Evolutionary conservation across 2,888 invertebrate species (phyloP), one percentile per base, ranked within the genome.

Genomic region (Siphonodentalium dalli): DNA sequence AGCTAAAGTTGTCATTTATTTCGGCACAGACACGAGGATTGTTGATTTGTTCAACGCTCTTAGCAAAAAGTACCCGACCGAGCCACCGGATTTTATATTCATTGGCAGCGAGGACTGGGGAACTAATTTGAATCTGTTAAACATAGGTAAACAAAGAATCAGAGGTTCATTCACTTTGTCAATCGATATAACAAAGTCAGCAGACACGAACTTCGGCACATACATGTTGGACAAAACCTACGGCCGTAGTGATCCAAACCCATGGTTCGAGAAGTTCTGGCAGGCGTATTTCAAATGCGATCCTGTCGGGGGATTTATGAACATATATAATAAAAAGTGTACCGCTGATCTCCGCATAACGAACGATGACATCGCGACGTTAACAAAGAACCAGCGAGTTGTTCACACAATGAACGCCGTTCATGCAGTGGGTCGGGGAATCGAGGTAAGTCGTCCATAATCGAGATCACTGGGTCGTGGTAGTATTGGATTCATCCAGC

Each of bases 251-350:
- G 39, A 53, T 5, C 44, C 54, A 37, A 74, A 73, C 53, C 69
- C 69, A 2, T 76, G 74, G 75, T 70, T 74, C 48, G 44, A 57
- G 15, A 66, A 72, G 52, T 75, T 69, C 46, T 75, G 74, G 73
- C 65, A 72, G 48, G 56, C 69, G 20, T 41, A 53, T 9, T 74
- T 72, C 49, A 28, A 63, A 29, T 77, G 77, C 49, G 58, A 66
- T 41, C 51, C 61, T n/a, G 47, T 59, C 7, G 67, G 64, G 8
- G 67, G 67, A 40, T 74, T 72, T 47, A 57, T 63, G 21, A 66
- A 69, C 47, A 57, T 43, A 9, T 63, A 62, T 28, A 28, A 39
- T 2, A 47, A 27, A 8, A 42, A 31, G 24, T 74, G 71, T 54
- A 33, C 58, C 7, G 38, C 42, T 0, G 29, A 39, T 23, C 34